Evolutionary conservation across 2,113 vertebrate genomes (phyloP), one percentile per base, ranked within the genome.

Genomic region (Crocuta crocuta): DNA sequence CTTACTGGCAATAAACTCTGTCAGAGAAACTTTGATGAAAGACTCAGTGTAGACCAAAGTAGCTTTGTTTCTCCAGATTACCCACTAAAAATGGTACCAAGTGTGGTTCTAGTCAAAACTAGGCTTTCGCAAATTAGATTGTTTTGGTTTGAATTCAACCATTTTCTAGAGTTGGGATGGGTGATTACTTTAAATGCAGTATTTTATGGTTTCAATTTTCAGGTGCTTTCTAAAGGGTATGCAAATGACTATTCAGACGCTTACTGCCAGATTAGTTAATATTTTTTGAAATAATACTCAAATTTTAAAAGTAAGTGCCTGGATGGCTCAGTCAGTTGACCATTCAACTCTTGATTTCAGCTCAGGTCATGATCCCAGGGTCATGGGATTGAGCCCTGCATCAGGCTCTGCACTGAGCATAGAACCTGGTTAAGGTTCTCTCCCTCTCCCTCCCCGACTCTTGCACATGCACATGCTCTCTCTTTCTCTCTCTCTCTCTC

Each of bases 81-180:
- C 74, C 70, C 17, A 33, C 26, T 43, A 35, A 48, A 48, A 43
- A 48, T 2, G 43, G 7, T 39, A 48, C 74, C 43, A 78, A 31
- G 45, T 78, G 28, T 48, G 74, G 74, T 7, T 86, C 39, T 50
- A n/a, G 90, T 33, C 63, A 21, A 87, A 92, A 13, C 31, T 39
- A 48, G 4, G 74, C 19, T 81, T 90, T 80, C 87, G 12, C 76
- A 31, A 68, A 48, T 84, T 88, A 48, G 21, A 53, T 68, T 66
- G 23, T 74, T 96, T 70, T 31, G 15, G 24, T 89, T 98, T 91
- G 55, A 92, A 94, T 15, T 94, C 55, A 87, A 16, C 63, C 2
- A 65, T 2, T 63, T 79, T 87, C 33, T 68, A 16, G 48, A 88
- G 43, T 12, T 91, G 31, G 1, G 17, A 19, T 76, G 50, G 31